phyloP scores from a whole-genome alignment of 2,113 vertebrate species.

The Phocoena sinus region DNA sequence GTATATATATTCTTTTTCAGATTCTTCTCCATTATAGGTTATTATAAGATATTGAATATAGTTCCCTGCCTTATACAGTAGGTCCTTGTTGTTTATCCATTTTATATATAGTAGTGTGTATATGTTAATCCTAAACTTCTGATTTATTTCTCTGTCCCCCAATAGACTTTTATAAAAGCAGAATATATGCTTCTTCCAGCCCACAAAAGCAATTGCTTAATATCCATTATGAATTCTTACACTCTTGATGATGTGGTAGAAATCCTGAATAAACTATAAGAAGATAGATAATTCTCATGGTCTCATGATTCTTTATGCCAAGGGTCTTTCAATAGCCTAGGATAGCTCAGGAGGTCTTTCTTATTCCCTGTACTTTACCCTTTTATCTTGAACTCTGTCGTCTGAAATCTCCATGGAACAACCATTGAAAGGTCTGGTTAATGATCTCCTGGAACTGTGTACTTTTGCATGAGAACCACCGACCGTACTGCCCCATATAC shows the following conservation, averaged over 20 bases:
- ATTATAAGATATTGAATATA: no score
- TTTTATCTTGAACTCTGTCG: neutral
- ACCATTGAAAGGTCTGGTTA: neutral
- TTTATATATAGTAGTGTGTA: no score
- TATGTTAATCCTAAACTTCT: no score
- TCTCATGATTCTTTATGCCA: neutral
- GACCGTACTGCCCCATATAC: no score
- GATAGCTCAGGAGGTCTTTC: neutral
- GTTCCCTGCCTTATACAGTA: no score
- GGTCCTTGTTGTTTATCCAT: no score
- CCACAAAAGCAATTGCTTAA: neutral
- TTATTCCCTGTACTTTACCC: neutral
- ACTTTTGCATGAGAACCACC: neutral
- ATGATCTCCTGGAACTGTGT: neutral
- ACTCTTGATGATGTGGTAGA: neutral
- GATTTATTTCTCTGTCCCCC: neutral
- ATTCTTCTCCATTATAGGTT: no score
- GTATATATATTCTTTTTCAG: neutral
- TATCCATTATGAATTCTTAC: neutral
- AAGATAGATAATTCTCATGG: neutral
- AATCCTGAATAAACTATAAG: neutral
- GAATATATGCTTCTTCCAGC: neutral
- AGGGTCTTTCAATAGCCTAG: neutral
- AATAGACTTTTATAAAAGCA: neutral
- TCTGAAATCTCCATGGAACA: neutral